Percentiles rank a stretch among this genome's conserved stretches.
These are phyloP conservation scores for Drosophila meridiana DNA, from an alignment of 2,888 invertebrate genomes.

Conservation along the genomic window DNA sequence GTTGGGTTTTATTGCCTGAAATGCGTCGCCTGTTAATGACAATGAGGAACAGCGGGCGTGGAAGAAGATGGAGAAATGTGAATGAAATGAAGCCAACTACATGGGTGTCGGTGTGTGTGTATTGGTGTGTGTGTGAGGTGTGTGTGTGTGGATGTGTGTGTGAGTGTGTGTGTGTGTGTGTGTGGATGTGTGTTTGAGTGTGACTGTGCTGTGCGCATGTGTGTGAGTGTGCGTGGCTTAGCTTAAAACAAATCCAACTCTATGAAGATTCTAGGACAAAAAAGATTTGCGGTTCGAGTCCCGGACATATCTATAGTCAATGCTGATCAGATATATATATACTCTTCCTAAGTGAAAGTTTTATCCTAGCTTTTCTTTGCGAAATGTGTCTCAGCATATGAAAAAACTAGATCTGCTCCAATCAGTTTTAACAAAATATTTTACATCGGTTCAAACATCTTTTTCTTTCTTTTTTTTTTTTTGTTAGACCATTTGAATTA, in stretches of 20 bases:
- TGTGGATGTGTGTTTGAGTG: background rate
- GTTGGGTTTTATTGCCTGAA: slow-evolving; percentile 80
- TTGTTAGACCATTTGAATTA: no score
- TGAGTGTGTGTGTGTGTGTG: background rate
- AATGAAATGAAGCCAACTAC: slow-evolving; percentile 73
- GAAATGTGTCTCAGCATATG: no score
- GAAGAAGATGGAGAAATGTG: slow-evolving; percentile 68
- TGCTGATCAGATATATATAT: no score
- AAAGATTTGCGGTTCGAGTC: background rate
- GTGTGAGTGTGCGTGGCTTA: slow-evolving; percentile 22
- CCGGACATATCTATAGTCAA: background rate
- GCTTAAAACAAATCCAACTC: background rate
- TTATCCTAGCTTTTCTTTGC: no score
- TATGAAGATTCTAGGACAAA: background rate
- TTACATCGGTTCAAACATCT: no score
- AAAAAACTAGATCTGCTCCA: no score
- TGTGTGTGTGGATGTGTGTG: background rate
- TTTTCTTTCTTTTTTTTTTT: no score
- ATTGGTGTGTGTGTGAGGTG: slow-evolving; percentile 4
- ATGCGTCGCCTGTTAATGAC: slow-evolving; percentile 85
- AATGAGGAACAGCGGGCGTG: slow-evolving; percentile 64
- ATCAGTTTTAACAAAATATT: no score
- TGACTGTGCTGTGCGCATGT: slow-evolving; percentile 7
- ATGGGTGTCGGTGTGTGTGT: slow-evolving; percentile 4
- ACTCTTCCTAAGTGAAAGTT: no score